phyloP scores from a whole-genome alignment of 2,888 invertebrate species.

The Ochropleura leucogaster region DNA sequence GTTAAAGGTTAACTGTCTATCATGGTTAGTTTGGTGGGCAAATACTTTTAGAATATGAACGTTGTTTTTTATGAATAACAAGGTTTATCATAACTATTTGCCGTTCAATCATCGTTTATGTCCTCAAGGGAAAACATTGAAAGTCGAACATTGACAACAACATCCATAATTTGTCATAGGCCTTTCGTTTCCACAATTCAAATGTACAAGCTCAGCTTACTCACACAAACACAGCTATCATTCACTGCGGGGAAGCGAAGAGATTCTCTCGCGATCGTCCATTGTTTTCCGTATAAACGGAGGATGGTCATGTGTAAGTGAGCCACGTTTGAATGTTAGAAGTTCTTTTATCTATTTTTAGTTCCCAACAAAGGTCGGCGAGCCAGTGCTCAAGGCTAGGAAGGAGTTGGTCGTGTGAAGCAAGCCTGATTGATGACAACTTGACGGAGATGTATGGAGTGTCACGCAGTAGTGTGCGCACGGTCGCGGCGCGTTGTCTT shows the following conservation, averaged over 20 bases:
- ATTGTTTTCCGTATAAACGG: not conserved
- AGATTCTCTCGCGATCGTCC: not conserved
- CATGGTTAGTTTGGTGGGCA: constrained; percentile 10
- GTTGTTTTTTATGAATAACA: not conserved
- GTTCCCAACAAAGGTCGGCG: constrained; percentile 2
- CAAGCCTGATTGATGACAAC: constrained; percentile 37
- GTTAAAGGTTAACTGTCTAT: constrained; percentile 23
- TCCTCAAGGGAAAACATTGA: not conserved
- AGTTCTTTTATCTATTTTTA: not conserved
- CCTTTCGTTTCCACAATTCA: not conserved
- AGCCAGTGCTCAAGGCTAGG: constrained; percentile 10
- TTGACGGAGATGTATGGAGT: constrained; percentile 25
- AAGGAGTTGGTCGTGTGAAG: not conserved
- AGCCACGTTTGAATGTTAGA: not conserved
- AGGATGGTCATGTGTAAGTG: not conserved
- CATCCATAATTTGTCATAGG: constrained; percentile 5
- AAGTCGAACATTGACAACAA: not conserved
- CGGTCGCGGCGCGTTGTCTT: not conserved
- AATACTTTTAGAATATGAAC: not conserved
- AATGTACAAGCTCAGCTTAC: no score
- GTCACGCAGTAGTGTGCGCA: not conserved
- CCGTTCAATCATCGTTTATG: not conserved
- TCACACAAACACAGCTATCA: not conserved
- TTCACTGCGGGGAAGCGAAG: not conserved
- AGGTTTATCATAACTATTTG: not conserved